phyloP scores from a whole-genome alignment of 2,113 vertebrate species.

The Saimiri boliviensis region DNA sequence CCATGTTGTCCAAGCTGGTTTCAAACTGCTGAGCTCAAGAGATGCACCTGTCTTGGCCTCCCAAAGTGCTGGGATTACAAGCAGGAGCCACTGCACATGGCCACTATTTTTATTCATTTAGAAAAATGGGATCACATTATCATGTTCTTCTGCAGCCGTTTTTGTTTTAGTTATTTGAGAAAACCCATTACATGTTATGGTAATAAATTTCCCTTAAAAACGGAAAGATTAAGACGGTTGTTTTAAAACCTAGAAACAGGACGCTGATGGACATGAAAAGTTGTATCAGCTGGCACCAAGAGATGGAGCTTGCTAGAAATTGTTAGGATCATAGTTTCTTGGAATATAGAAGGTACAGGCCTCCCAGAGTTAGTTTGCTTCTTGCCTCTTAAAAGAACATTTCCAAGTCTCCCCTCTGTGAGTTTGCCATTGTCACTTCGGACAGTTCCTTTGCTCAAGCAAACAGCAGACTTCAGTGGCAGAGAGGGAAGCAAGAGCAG shows the following conservation, averaged over 20 bases:
- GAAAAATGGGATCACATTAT: neutral
- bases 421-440: neutral
- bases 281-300: neutral
- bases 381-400: neutral
- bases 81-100: no score
- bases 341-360: accelerated
- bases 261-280: neutral
- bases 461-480: neutral
- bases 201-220: neutral
- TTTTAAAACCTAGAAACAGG: neutral
- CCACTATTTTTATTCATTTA: neutral
- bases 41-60: no score
- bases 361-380: neutral
- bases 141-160: neutral
- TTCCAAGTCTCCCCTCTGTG: no score
- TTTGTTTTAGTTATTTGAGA: neutral
- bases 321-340: neutral
- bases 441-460: neutral
- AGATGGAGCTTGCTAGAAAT: neutral
- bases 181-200: neutral
- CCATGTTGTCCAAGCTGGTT: no score
- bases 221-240: neutral
- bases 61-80: no score
- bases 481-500: neutral
- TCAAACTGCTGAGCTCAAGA: no score